Evolutionary conservation across 2,888 invertebrate species (phyloP).

Genomic region (Drosophila pseudotakahashii): DNA sequence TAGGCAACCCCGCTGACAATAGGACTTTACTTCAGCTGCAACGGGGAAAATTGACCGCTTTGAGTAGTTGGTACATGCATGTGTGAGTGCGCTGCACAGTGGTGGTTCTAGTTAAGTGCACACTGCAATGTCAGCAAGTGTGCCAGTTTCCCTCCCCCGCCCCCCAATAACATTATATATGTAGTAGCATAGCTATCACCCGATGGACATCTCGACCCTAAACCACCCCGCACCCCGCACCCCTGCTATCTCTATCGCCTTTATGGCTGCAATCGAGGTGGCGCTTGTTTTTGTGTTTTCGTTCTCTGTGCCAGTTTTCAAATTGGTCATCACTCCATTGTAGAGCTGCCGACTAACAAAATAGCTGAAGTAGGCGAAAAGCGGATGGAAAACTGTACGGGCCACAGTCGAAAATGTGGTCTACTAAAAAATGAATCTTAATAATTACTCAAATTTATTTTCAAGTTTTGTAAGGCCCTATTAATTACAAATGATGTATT

Average conservation of each 20-base stretch:
- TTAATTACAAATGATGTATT: too few species aligned
- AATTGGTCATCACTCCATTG: constrained; percentile 27
- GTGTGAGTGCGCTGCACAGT: constrained; percentile 22
- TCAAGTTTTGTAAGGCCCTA: too few species aligned
- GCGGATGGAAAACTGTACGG: neutral
- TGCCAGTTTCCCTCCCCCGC: constrained; percentile 30
- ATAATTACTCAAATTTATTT: too few species aligned
- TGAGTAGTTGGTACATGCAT: constrained; percentile 11
- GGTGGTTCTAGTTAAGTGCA: constrained; percentile 41
- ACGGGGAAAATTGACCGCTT: constrained; percentile 27
- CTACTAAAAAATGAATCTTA: too few species aligned
- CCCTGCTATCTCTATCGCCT: constrained; percentile 1
- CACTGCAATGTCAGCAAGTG: constrained; percentile 43
- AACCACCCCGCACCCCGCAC: constrained; percentile 15
- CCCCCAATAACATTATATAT: constrained; percentile 4
- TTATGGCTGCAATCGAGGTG: constrained; percentile 36
- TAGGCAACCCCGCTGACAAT: constrained; percentile 36
- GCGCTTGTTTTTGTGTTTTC: constrained; percentile 39
- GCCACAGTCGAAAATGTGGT: neutral
- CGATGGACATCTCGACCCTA: constrained; percentile 33
- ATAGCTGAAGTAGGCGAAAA: constrained; percentile 3
- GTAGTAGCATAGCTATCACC: constrained; percentile 2
- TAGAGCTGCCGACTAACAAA: constrained; percentile 1
- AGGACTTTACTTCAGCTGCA: constrained; percentile 30
- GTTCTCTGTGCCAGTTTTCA: constrained; percentile 26